These are phyloP conservation scores for Mesocentrotus franciscanus DNA, from an alignment of 53 echinoderm and acorn worm species.

Conservation along the genomic window DNA sequence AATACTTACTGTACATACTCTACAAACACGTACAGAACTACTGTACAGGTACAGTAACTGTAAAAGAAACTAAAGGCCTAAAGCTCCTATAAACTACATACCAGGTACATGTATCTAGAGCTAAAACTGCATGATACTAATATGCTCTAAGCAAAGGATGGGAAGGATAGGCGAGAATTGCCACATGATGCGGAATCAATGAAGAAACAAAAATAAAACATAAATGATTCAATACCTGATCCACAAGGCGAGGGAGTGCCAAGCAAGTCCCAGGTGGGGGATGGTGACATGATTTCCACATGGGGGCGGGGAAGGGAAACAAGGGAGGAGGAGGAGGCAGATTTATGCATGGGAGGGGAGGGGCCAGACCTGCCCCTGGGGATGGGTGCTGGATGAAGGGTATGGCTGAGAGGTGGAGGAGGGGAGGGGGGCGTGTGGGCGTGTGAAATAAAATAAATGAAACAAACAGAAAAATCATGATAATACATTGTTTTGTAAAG, in stretches of 20 bases:
- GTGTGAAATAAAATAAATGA: slow-evolving; percentile 65
- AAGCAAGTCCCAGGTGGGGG: slow-evolving; percentile 79
- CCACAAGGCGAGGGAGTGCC: slow-evolving; percentile 73
- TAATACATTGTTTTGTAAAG: slow-evolving; percentile 6
- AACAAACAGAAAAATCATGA: neutral
- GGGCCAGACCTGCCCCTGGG: slow-evolving; percentile 43
- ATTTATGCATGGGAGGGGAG: slow-evolving; percentile 80
- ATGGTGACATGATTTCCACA: slow-evolving; percentile 82
- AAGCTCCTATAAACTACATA: too few species aligned
- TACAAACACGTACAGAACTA: too few species aligned
- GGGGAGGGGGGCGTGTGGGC: slow-evolving; percentile 13
- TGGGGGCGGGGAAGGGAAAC: slow-evolving; percentile 89
- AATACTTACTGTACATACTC: neutral
- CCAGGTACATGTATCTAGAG: too few species aligned
- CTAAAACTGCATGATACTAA: too few species aligned
- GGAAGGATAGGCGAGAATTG: neutral
- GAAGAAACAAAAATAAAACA: neutral
- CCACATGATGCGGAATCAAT: neutral
- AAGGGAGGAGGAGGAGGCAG: slow-evolving; percentile 92
- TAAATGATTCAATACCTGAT: slow-evolving; percentile 80
- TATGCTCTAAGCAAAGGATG: neutral
- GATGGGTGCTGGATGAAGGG: slow-evolving; percentile 11
- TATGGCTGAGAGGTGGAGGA: neutral
- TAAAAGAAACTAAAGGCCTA: too few species aligned
- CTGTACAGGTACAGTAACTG: too few species aligned